Evolutionary conservation across 1,140 invertebrate species (phyloP).

Genomic region (Heliconius himera): DNA sequence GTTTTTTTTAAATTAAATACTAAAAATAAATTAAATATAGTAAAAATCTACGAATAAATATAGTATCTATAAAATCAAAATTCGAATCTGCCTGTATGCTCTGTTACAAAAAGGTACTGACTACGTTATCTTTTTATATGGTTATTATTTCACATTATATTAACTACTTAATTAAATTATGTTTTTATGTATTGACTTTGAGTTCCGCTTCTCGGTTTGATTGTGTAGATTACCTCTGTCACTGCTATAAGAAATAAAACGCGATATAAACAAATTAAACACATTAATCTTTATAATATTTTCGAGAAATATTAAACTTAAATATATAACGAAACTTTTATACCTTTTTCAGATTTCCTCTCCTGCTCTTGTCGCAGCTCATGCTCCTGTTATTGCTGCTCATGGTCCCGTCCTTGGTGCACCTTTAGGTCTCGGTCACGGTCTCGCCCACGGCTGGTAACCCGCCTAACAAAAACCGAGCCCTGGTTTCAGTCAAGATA

Average conservation of each 20-base stretch:
- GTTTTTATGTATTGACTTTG: no score
- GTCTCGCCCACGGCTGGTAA: constrained; percentile 67
- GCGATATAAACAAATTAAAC: background rate
- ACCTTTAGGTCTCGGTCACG: constrained; percentile 64
- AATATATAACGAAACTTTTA: constrained; percentile 7
- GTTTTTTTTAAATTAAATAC: background rate
- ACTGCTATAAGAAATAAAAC: no score
- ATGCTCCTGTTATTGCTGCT: constrained; percentile 57
- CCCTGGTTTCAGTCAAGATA: constrained; percentile 47
- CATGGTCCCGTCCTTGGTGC: constrained; percentile 63
- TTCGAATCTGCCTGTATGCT: no score
- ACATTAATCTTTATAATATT: background rate
- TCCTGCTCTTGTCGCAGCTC: constrained; percentile 62
- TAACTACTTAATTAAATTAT: no score
- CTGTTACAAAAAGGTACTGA: no score
- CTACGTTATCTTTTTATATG: no score
- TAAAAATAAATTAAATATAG: background rate
- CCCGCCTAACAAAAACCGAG: constrained; percentile 25
- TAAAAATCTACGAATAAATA: background rate
- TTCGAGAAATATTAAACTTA: background rate
- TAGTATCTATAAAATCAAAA: background rate
- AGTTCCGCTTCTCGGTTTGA: no score
- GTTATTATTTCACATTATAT: no score
- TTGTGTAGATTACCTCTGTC: no score
- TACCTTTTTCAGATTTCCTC: constrained; percentile 58